Conservation (phyloP, 1,140 invertebrate species). For the Ceratosolen solmsi region DNA sequence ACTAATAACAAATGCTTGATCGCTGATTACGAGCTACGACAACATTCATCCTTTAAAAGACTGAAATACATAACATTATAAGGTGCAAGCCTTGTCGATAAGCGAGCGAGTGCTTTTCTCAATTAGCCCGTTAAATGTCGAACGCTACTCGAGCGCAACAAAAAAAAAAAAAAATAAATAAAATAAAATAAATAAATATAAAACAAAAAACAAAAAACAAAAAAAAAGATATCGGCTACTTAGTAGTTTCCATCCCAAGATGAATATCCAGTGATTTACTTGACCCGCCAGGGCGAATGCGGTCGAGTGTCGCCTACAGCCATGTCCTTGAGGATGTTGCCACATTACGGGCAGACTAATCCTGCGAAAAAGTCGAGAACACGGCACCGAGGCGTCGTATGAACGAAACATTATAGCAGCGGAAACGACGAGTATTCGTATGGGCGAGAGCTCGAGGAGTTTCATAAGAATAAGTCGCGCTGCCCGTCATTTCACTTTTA, state of each 20-base stretch:
- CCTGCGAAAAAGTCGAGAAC: not conserved
- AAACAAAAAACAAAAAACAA: no score
- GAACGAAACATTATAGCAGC: not conserved
- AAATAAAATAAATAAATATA: no score
- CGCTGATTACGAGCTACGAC: no score
- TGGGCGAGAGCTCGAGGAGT: not conserved
- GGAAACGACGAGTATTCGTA: conserved; percentile 14
- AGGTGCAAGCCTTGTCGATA: no score
- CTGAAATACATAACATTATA: no score
- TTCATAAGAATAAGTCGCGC: not conserved
- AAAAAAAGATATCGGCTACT: not conserved
- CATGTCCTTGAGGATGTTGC: conserved; percentile 7
- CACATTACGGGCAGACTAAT: not conserved
- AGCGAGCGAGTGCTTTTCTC: not conserved
- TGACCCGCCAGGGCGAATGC: not conserved
- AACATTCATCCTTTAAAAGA: not conserved
- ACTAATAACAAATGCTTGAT: no score
- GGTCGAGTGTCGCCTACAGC: no score
- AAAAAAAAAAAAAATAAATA: no score
- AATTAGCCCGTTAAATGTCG: not conserved
- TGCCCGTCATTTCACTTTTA: not conserved
- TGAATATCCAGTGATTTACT: not conserved
- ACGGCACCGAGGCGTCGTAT: not conserved
- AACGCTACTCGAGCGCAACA: not conserved
- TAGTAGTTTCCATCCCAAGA: not conserved